A percentile compares a stretch with the other conserved stretches of the same genome.
These are phyloP conservation scores for Lacanobia wlatinum DNA, from an alignment of 2,888 invertebrate genomes.

Conservation along the genomic window DNA sequence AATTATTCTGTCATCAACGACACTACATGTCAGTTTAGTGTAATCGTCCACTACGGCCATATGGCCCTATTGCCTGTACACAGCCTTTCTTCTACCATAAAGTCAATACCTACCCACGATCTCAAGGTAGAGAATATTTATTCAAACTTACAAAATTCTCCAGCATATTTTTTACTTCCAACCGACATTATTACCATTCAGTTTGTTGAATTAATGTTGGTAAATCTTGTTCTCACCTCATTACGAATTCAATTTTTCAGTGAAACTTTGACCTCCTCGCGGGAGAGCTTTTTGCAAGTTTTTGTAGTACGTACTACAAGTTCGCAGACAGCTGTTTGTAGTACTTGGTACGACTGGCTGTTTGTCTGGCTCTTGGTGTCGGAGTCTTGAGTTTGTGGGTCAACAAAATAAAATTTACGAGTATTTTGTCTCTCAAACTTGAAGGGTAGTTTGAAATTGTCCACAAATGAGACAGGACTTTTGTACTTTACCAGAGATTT, in stretches of 20 bases:
- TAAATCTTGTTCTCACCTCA: conserved; percentile 50
- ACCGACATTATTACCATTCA: conserved; percentile 27
- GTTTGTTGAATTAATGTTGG: conserved; percentile 39
- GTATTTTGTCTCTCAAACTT: conserved; percentile 7
- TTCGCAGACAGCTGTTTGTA: conserved; percentile 45
- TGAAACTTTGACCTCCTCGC: conserved; percentile 41
- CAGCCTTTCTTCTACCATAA: neutral
- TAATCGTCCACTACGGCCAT: too few species aligned
- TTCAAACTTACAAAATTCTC: conserved; percentile 9
- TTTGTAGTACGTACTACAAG: conserved; percentile 41
- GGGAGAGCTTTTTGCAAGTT: conserved; percentile 36
- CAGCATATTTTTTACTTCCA: conserved; percentile 9
- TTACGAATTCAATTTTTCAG: conserved; percentile 55
- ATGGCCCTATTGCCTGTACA: too few species aligned
- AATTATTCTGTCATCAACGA: too few species aligned
- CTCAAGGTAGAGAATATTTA: conserved; percentile 1
- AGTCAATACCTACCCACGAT: conserved; percentile 18
- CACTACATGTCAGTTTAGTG: too few species aligned
- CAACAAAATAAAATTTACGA: conserved; percentile 25
- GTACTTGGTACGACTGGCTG: conserved; percentile 29
- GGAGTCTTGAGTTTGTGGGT: conserved; percentile 12
- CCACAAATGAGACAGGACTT: neutral
- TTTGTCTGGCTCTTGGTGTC: conserved; percentile 31
- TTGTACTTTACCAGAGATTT: too few species aligned
- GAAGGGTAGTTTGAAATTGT: neutral